Evolutionary conservation across 2,888 invertebrate genomes (phyloP).

Genomic region (Antheraea assamensis): DNA sequence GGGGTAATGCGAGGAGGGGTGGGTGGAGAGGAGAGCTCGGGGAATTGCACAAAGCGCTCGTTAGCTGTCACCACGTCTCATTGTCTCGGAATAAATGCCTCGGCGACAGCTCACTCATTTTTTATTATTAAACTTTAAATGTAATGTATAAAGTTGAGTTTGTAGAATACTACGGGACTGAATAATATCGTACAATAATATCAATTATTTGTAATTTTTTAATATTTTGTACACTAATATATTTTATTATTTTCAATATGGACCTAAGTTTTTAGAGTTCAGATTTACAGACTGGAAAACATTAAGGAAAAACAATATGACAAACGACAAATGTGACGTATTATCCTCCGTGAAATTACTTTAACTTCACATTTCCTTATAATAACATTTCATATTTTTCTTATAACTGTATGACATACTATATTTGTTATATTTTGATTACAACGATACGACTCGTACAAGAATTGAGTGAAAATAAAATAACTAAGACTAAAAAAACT

Average conservation of each 20-base stretch:
- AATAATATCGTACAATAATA: neutral
- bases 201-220: neutral
- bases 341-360: too few species aligned
- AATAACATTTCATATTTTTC: too few species aligned
- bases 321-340: too few species aligned
- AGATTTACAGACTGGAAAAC: neutral
- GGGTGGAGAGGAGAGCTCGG: neutral
- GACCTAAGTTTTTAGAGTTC: too few species aligned
- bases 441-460: neutral
- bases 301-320: too few species aligned
- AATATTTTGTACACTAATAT: neutral
- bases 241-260: neutral
- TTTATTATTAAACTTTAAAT: conserved; percentile 13
- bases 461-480: neutral
- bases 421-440: neutral
- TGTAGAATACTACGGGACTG: neutral
- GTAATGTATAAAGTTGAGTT: neutral
- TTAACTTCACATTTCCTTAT: too few species aligned
- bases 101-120: conserved; percentile 13
- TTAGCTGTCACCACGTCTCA: conserved; percentile 36
- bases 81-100: conserved; percentile 32
- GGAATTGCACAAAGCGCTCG: conserved; percentile 32
- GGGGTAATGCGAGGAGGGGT: neutral
- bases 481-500: neutral
- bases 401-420: too few species aligned